These are phyloP conservation scores for Marasmarcha lunaedactyla DNA, from an alignment of 2,888 invertebrate species.

Conservation along the genomic window DNA sequence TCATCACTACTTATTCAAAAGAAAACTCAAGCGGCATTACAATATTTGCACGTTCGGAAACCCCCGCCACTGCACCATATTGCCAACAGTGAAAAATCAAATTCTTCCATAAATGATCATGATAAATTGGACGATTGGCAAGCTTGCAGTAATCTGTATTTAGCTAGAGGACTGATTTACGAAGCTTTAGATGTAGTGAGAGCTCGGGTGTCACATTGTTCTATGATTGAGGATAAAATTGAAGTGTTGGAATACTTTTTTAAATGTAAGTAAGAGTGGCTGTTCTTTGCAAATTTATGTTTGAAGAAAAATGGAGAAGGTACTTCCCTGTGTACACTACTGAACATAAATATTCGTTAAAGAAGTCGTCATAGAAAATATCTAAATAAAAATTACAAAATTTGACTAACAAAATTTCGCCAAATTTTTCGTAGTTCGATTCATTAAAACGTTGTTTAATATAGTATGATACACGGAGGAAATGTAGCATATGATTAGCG, in stretches of 20 bases:
- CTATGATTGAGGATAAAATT: conserved; percentile 34
- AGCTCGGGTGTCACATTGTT: conserved; percentile 57
- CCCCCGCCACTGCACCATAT: conserved; percentile 62
- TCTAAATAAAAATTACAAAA: too few relatives aligned
- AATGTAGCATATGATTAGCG: too few relatives aligned
- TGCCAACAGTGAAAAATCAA: conserved; percentile 30
- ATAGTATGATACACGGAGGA: too few relatives aligned
- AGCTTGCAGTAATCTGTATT: conserved; percentile 68
- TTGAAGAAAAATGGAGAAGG: too few relatives aligned
- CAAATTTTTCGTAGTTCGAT: too few relatives aligned
- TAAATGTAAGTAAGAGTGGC: conserved; percentile 61
- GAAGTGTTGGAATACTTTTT: conserved; percentile 72
- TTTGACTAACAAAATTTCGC: too few relatives aligned
- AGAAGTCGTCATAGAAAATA: too few relatives aligned
- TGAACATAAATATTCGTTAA: too few relatives aligned
- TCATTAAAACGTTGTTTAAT: too few relatives aligned
- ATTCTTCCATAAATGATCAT: conserved; percentile 28
- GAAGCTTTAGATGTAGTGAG: conserved; percentile 76
- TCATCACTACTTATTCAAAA: conserved; percentile 75
- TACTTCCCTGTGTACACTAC: too few relatives aligned
- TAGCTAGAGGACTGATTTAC: conserved; percentile 73
- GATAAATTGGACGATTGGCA: conserved; percentile 62
- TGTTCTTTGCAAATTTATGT: background rate
- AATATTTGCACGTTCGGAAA: conserved; percentile 74
- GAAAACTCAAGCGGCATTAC: conserved; percentile 76